Conservation (phyloP, 2,113 vertebrate genomes). For the Coregonus clupeaformis region DNA sequence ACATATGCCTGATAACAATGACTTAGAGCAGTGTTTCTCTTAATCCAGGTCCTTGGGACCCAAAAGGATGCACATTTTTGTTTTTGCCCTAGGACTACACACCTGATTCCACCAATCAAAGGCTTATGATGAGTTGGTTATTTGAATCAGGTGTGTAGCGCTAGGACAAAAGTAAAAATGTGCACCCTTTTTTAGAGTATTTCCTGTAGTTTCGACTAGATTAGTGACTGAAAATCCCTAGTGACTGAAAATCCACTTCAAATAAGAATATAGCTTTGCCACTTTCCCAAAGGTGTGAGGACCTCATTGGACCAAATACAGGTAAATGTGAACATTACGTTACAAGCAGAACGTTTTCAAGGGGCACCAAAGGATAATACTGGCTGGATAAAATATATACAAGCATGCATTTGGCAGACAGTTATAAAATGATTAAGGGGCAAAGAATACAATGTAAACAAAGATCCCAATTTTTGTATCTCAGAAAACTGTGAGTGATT, state of each 20-base stretch:
- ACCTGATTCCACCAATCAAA: too few relatives aligned
- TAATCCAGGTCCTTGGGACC: too few relatives aligned
- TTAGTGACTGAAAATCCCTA: too few relatives aligned
- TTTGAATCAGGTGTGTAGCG: too few relatives aligned
- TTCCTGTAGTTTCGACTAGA: neutral
- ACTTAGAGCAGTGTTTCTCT: too few relatives aligned
- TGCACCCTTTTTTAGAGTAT: neutral
- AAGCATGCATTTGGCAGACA: constrained; percentile 4
- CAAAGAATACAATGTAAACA: constrained; percentile 14
- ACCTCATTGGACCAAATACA: neutral
- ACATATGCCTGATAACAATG: constrained; percentile 16
- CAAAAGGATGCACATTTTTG: too few relatives aligned
- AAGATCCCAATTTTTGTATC: neutral
- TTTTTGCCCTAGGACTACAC: too few relatives aligned
- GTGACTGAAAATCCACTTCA: neutral
- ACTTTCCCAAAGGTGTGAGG: neutral
- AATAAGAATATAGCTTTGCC: neutral
- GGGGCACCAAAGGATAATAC: neutral
- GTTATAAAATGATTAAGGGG: constrained; percentile 7
- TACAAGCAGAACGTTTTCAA: neutral
- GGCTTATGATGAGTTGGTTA: too few relatives aligned
- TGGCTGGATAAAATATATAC: neutral
- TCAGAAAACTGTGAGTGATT: constrained; percentile 15
- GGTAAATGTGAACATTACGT: neutral
- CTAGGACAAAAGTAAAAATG: too few relatives aligned